A percentile compares a stretch with the other conserved stretches of the same genome.
Evolutionary conservation across 2,797 vertebrate genomes (phyloP).

Genomic region (Dipus sagitta): DNA sequence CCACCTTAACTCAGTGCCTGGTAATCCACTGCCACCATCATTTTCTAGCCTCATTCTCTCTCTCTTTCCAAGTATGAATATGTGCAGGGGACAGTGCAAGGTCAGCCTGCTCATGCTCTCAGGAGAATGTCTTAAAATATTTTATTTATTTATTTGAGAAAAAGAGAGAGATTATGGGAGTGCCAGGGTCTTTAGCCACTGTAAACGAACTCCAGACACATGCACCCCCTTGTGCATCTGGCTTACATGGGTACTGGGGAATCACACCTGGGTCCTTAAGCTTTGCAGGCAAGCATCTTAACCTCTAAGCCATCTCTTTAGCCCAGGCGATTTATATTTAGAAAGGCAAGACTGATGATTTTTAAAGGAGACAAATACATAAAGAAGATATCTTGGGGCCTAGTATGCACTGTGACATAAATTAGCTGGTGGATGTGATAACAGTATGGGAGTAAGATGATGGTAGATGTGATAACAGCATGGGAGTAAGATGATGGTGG

Average conservation of each 20-base stretch:
- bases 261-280: too few species aligned
- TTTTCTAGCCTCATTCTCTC: neutral
- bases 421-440: neutral
- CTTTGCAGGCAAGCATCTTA: too few species aligned
- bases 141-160: too few species aligned
- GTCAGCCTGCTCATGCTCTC: neutral
- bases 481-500: neutral
- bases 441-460: neutral
- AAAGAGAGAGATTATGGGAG: too few species aligned
- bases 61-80: neutral
- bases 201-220: too few species aligned
- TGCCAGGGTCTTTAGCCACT: too few species aligned
- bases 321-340: constrained; percentile 16
- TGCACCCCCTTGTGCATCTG: too few species aligned
- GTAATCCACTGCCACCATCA: neutral
- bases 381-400: neutral
- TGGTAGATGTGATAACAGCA: too few species aligned
- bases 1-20: neutral
- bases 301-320: too few species aligned
- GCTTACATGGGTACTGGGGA: too few species aligned
- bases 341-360: constrained; percentile 23
- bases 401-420: neutral
- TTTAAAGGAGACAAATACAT: neutral
- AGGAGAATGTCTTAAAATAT: neutral
- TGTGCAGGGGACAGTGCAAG: neutral